Evolutionary conservation across 1,140 invertebrate genomes (phyloP).

Genomic region (Aradophagus sp.): DNA sequence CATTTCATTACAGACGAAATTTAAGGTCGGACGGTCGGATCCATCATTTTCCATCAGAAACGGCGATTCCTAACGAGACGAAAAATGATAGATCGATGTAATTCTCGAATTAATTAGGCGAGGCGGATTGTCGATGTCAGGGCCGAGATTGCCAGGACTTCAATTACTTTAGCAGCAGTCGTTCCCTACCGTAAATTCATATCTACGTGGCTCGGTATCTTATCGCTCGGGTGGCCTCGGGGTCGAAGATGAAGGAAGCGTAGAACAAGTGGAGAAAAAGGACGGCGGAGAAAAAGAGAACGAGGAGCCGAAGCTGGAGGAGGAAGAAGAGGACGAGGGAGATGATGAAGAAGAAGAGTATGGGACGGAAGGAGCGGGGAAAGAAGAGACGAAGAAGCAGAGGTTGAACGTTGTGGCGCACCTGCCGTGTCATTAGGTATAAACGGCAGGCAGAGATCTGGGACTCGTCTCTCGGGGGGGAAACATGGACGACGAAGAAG

Average conservation of each 20-base stretch:
- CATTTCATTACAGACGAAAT: background rate
- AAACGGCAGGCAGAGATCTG: constrained; percentile 66
- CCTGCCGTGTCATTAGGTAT: constrained; percentile 74
- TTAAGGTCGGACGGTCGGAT: too few species aligned
- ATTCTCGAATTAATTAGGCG: constrained; percentile 48
- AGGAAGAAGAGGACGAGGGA: constrained; percentile 9
- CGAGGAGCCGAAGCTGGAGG: background rate
- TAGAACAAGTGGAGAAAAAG: constrained; percentile 39
- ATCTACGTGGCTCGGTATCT: constrained; percentile 47
- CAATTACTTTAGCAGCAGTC: constrained; percentile 54
- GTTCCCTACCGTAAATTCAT: constrained; percentile 53
- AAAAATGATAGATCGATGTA: constrained; percentile 48
- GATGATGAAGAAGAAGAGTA: constrained; percentile 15
- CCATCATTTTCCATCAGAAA: background rate
- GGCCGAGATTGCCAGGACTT: constrained; percentile 44
- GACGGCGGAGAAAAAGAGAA: constrained; percentile 10
- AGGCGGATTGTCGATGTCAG: constrained; percentile 44
- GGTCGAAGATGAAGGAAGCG: constrained; percentile 48
- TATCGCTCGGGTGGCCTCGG: constrained; percentile 58
- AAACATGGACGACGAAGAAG: constrained; percentile 47
- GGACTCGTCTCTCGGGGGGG: constrained; percentile 50
- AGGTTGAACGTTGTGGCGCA: constrained; percentile 62
- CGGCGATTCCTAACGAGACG: constrained; percentile 20
- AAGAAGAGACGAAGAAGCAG: constrained; percentile 39
- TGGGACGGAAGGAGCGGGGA: constrained; percentile 4